Evolutionary conservation across 2,888 invertebrate species (phyloP).

Genomic region (Conomelus anceps): DNA sequence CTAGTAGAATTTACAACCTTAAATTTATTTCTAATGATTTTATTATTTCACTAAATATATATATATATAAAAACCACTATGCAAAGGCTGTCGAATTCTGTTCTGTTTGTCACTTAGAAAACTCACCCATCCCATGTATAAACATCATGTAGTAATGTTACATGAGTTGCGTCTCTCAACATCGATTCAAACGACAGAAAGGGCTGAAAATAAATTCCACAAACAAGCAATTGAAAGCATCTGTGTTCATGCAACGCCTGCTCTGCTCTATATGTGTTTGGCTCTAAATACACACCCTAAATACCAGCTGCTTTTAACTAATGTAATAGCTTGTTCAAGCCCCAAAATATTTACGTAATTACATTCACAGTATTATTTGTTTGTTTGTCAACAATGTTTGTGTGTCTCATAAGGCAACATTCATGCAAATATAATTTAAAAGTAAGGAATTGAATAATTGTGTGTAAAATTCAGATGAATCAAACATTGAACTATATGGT

Average conservation of each 20-base stretch:
- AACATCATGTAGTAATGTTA: not conserved
- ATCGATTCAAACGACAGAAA: not conserved
- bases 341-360: not conserved
- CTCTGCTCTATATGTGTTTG: not conserved
- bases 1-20: too few relatives aligned
- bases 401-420: too few relatives aligned
- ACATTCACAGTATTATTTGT: not conserved
- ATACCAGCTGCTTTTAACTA: not conserved
- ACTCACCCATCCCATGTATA: not conserved
- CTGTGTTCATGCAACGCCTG: not conserved
- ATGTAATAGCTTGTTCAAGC: not conserved
- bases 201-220: not conserved
- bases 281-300: not conserved
- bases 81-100: not conserved
- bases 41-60: too few relatives aligned
- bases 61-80: too few relatives aligned
- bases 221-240: not conserved
- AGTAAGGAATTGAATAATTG: too few relatives aligned
- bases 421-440: too few relatives aligned
- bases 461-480: too few relatives aligned
- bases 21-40: not conserved
- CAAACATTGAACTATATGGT: too few relatives aligned
- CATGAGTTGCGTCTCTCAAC: not conserved
- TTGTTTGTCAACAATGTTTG: not conserved
- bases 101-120: not conserved